phyloP scores from a whole-genome alignment of 1,140 invertebrate genomes.

The Eubasilissa regina region DNA sequence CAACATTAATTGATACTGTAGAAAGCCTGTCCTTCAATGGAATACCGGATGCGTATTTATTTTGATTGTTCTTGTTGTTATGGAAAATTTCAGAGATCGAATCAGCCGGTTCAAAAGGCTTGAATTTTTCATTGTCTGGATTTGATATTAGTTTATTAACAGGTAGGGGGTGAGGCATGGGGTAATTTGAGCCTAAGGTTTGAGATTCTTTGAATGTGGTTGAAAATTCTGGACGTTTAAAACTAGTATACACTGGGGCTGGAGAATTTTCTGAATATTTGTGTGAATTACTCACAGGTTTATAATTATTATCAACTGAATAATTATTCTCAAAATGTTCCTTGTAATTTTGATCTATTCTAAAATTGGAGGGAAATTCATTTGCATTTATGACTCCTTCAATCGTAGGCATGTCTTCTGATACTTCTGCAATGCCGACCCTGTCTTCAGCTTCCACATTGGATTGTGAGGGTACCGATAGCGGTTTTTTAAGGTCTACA shows the following conservation, averaged over 20 bases:
- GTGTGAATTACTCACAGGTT: slow-evolving; percentile 38
- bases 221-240: slow-evolving; percentile 76
- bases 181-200: slow-evolving; percentile 71
- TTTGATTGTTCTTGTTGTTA: slow-evolving; percentile 1
- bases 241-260: slow-evolving; percentile 78
- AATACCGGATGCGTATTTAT: slow-evolving; percentile 61
- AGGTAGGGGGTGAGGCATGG: slow-evolving; percentile 77
- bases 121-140: slow-evolving; percentile 50
- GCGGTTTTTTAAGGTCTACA: slow-evolving; percentile 52
- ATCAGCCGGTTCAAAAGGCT: slow-evolving; percentile 29
- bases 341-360: slow-evolving; percentile 19
- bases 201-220: slow-evolving; percentile 70
- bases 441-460: slow-evolving; percentile 67
- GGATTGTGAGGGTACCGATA: slow-evolving; percentile 40
- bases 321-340: slow-evolving; percentile 32
- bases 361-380: slow-evolving; percentile 45
- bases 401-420: slow-evolving; percentile 68
- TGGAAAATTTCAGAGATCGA: slow-evolving; percentile 19
- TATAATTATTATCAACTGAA: slow-evolving; percentile 11
- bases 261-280: slow-evolving; percentile 63
- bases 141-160: slow-evolving; percentile 77
- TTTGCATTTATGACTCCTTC: slow-evolving; percentile 67
- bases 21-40: slow-evolving; percentile 70
- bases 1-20: slow-evolving; percentile 67
- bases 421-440: slow-evolving; percentile 70